phyloP scores from a whole-genome alignment of 1,140 invertebrate genomes.

The Thalassaphorura encarpata region DNA sequence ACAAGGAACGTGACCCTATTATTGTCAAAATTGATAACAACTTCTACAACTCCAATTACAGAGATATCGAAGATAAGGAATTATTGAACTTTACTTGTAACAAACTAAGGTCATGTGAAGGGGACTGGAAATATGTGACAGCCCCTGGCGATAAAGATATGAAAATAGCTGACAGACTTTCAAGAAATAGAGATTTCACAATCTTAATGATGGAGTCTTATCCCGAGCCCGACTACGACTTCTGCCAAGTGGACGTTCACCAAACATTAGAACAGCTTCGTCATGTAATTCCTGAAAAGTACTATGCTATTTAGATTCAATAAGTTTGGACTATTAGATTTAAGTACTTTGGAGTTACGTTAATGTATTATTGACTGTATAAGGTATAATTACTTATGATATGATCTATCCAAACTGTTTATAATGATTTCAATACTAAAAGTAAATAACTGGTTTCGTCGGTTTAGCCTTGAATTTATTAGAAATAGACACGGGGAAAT shows the following conservation, averaged over 20 bases:
- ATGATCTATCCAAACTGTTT: no score
- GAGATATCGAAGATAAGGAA: neutral
- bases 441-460: no score
- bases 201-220: neutral
- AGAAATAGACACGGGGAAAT: no score
- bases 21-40: neutral
- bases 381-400: no score
- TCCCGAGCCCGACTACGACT: neutral
- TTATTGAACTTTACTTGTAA: neutral
- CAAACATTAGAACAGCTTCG: neutral
- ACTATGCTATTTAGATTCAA: no score
- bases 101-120: neutral
- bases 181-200: neutral
- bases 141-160: neutral
- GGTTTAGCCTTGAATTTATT: no score
- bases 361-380: no score
- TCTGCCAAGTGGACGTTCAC: neutral
- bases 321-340: no score
- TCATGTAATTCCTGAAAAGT: neutral
- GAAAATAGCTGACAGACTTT: neutral
- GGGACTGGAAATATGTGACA: neutral
- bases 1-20: neutral
- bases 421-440: no score
- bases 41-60: neutral
- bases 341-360: no score